A percentile compares a stretch with the other conserved stretches of the same genome.
phyloP scores from a whole-genome alignment of 1,140 invertebrate species.

The Cherax quadricarinatus region DNA sequence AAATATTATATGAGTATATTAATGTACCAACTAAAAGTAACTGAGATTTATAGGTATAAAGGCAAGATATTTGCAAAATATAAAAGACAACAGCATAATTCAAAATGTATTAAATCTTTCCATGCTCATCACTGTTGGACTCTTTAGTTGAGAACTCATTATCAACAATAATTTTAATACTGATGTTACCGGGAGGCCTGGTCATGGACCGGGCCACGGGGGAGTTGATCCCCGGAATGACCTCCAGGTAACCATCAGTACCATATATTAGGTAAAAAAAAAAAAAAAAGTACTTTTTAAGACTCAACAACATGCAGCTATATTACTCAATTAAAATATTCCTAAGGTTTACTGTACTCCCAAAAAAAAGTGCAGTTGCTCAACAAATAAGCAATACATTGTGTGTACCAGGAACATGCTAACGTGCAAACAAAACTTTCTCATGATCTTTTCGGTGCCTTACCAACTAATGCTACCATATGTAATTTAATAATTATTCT shows the following conservation, averaged over 20 bases:
- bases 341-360: background rate
- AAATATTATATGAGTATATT: background rate
- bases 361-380: background rate
- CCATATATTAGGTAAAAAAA: no score
- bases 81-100: no score
- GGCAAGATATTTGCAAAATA: no score
- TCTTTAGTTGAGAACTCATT: background rate
- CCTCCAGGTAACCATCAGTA: no score
- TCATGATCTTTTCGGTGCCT: background rate
- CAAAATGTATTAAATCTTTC: no score
- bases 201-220: no score
- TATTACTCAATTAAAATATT: background rate
- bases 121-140: background rate
- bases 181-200: background rate
- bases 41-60: background rate
- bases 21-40: background rate
- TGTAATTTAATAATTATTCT: background rate
- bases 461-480: background rate
- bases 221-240: no score
- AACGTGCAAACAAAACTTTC: constrained; percentile 15
- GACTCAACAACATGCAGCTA: background rate
- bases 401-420: constrained; percentile 20
- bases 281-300: background rate
- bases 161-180: background rate
- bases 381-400: background rate